Percentiles rank a stretch among this genome's conserved stretches.
These are phyloP conservation scores for Istiophorus platypterus DNA, from an alignment of 2,113 vertebrate genomes.

Conservation along the genomic window DNA sequence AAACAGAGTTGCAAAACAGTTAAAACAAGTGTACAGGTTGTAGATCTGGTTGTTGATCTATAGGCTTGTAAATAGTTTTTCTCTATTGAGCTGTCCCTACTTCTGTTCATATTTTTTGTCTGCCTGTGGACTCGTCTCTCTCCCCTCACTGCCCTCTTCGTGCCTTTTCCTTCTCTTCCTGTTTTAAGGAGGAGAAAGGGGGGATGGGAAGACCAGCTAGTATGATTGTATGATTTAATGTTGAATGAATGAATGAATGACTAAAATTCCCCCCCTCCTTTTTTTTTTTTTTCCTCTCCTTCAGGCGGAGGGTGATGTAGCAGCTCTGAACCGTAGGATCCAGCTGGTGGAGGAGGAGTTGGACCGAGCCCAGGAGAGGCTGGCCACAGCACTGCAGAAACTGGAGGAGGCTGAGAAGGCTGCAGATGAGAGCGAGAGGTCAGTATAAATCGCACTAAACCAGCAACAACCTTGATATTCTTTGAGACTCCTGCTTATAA, in stretches of 20 bases:
- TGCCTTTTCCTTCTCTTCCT: slow-evolving; percentile 19
- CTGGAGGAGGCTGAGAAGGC: slow-evolving; percentile 99
- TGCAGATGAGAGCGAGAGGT: slow-evolving; percentile 98
- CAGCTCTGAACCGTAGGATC: slow-evolving; percentile 95
- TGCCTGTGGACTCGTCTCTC: not conserved
- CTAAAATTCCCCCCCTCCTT: slow-evolving; percentile 23
- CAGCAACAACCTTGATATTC: not conserved
- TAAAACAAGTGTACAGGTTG: not conserved
- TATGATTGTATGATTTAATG: slow-evolving; percentile 37
- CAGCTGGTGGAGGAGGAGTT: slow-evolving; percentile 98
- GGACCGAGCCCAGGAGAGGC: slow-evolving; percentile 95
- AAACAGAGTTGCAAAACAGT: too few relatives aligned
- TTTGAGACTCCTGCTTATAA: not conserved
- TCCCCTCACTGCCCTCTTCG: not conserved
- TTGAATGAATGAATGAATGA: slow-evolving; percentile 46
- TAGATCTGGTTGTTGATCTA: not conserved
- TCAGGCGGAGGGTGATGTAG: slow-evolving; percentile 96
- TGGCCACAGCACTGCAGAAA: slow-evolving; percentile 95
- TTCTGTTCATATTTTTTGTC: not conserved
- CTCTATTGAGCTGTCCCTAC: not conserved
- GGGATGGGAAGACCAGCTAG: not conserved
- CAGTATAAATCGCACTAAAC: not conserved
- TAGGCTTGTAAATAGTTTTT: not conserved
- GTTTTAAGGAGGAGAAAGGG: not conserved
- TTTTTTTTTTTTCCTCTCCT: not conserved